phyloP scores from a whole-genome alignment of 2,113 vertebrate species.

The Poeciliopsis prolifica region DNA sequence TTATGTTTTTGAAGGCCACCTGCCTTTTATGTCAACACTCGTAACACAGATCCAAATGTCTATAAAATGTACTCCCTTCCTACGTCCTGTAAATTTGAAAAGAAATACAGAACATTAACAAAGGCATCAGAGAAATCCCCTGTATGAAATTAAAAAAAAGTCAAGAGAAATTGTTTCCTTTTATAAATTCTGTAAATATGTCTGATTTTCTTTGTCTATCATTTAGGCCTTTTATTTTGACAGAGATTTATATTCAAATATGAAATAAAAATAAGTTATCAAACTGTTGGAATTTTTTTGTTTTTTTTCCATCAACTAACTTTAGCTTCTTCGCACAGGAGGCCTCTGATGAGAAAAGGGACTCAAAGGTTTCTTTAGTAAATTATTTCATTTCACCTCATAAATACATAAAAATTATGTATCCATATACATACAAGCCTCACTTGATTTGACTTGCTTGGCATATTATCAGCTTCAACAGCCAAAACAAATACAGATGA shows the following conservation, averaged over 20 bases:
- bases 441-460: too few relatives aligned
- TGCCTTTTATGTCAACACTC: constrained; percentile 49
- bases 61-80: constrained; percentile 30
- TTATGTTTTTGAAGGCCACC: constrained; percentile 43
- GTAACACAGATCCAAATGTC: constrained; percentile 39
- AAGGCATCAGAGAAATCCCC: constrained; percentile 33
- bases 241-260: constrained; percentile 83
- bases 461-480: too few relatives aligned
- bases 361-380: too few relatives aligned
- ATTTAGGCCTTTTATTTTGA: constrained; percentile 77
- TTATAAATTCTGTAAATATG: constrained; percentile 78
- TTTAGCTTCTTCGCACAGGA: too few relatives aligned
- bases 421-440: too few relatives aligned
- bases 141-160: constrained; percentile 18
- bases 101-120: constrained; percentile 20
- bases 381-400: too few relatives aligned
- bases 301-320: not conserved
- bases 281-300: constrained; percentile 18
- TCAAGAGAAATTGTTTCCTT: constrained; percentile 68
- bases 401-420: too few relatives aligned
- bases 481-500: too few relatives aligned
- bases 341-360: too few relatives aligned
- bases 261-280: constrained; percentile 78
- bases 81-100: constrained; percentile 23
- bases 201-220: constrained; percentile 76